Base-by-base conservation (phyloP, 2,113 vertebrate genomes). In the Nothoprocta perdicaria region DNA sequence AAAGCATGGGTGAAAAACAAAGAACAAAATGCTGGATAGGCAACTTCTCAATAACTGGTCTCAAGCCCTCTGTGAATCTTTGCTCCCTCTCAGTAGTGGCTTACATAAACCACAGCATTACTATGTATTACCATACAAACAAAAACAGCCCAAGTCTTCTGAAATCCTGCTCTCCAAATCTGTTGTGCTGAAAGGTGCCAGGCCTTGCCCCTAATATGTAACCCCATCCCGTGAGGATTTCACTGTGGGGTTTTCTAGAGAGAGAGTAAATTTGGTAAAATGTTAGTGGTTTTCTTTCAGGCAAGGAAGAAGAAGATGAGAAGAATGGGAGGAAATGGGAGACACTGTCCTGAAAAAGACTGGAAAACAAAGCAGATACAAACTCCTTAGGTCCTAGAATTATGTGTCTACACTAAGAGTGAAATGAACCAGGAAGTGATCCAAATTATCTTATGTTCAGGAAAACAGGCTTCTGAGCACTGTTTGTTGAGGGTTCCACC, bases 261-360 rank as follows among this genome's bases (percentile, higher is more conserved):
- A 52, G 50, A 91, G 91, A 67, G 19, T 23, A 74, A 90, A 14
- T 72, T 88, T 43, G 9, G 48, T 88, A 60, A 76, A 76, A 53
- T 7, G 53, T 48, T 53, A 40, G 19, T 80, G 76, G 6, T 4
- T 62, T 92, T 85, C 33, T 73, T 89, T 78, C 63, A 60, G 22
- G 63, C 61, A 61, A 85, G 73, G 63, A 83, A 67, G 89, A 92
- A 85, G n/a, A 3, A 0, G 73, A 48, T 17, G 50, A 60, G 27
- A 26, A 92, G 45, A 86, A 80, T 5, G 62, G 48, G 35, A 84
- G 40, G 81, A 87, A 94, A 93, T 89, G 71, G 84, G 63, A 92
- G 63, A 94, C 93, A 92, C 58, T 81, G 77, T 76, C 26, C 4
- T 53, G 35, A 68, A 40, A 83, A 74, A 15, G 23, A 46, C 81